Evolutionary conservation across 1,140 invertebrate genomes (phyloP).

Genomic region (Cryptotermes secundus): DNA sequence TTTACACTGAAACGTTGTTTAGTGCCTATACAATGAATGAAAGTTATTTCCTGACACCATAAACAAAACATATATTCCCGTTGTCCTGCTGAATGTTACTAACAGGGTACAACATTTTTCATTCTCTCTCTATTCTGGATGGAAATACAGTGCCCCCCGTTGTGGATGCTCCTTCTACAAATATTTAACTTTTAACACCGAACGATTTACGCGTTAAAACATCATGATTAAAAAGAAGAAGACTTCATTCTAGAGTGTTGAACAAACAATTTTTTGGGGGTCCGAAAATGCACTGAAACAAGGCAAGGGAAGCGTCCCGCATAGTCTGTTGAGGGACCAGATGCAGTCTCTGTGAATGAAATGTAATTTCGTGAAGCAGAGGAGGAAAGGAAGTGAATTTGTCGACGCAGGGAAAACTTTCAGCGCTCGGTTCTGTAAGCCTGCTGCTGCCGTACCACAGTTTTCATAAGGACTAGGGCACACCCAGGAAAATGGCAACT

Average conservation of each 20-base stretch:
- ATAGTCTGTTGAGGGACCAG: not conserved
- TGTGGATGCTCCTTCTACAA: not conserved
- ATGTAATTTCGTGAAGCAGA: not conserved
- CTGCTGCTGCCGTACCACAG: no score
- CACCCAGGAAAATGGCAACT: no score
- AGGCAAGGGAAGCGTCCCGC: not conserved
- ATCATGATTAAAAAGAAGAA: not conserved
- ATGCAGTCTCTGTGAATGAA: not conserved
- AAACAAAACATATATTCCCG: not conserved
- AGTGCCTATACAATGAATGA: not conserved
- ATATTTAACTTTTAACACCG: constrained; percentile 8
- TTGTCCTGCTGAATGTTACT: not conserved
- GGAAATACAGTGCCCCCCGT: not conserved
- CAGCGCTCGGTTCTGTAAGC: no score
- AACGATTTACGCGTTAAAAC: not conserved
- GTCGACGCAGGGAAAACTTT: not conserved
- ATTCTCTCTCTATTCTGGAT: not conserved
- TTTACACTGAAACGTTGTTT: not conserved
- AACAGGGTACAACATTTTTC: not conserved
- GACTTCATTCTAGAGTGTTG: not conserved
- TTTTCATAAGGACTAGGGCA: no score
- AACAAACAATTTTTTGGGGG: not conserved
- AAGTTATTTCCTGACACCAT: not conserved
- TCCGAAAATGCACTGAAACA: not conserved
- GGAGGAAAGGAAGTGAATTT: no score